Base-by-base conservation (phyloP, 1,140 invertebrate species). In the Cotesia glomerata region DNA sequence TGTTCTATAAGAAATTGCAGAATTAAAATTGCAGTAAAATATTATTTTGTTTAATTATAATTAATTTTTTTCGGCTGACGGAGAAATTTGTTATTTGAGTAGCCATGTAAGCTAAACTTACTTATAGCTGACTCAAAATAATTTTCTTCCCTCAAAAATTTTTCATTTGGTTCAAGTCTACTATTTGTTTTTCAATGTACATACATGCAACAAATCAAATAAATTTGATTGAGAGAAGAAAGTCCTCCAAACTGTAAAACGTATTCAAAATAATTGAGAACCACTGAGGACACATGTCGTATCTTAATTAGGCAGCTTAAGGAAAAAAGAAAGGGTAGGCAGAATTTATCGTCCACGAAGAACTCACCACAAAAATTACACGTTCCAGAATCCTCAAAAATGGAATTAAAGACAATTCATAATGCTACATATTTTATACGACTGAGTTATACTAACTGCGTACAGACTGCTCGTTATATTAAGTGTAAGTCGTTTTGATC, bases 261-360 rank as follows among this genome's bases (percentile, higher is more conserved):
- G 32, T 45, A 35, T 56, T 18, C 5, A 54, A 54, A 69, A 16
- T 69, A 72, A 77, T 74, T 79, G 79, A 84, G 80, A 84, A 75
- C 75, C 82, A 35, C 82, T 78, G 78, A n/a, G 62, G 77, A 84
- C 84, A 85, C 82, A 86, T 86, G 84, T 85, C 84, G 80, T 80
- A 78, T 78, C 73, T 82, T 86, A 86, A 86, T 86, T 86, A 86
- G 79, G 72, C 76, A 76, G 75, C 35, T 74, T 74, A 70, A 59
- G 76, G 1, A 26, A 26, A 26, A 26, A 26, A 75, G 75, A 45
- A 45, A 74, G 71, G 32, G 16, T 7, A 18, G 4, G 52, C 13
- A 9, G 3, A 34, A 36, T 26, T 26, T 26, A 26, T 26, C 26
- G 59, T 35, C n/a, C 36, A 67, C 35, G 35, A 36, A 36, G 26